Conservation (phyloP, 2,888 invertebrate species). For the Xanthia togata region DNA sequence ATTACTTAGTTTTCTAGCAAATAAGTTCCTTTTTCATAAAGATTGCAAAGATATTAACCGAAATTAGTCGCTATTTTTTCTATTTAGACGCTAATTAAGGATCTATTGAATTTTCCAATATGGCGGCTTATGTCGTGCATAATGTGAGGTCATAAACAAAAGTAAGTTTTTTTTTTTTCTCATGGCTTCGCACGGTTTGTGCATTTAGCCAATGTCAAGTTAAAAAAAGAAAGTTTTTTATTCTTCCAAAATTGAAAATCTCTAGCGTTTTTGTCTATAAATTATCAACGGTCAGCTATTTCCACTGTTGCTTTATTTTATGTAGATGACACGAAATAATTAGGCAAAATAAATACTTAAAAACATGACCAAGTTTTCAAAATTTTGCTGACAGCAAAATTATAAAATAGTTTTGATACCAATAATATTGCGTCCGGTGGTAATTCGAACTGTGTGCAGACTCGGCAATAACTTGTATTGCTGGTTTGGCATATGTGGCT, state of each 20-base stretch:
- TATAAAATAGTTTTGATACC: slow-evolving; percentile 48
- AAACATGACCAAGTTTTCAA: slow-evolving; percentile 17
- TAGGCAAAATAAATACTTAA: slow-evolving; percentile 21
- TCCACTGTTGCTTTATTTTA: not conserved
- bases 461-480: slow-evolving; percentile 60
- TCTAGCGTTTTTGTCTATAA: not conserved
- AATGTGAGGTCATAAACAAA: not conserved
- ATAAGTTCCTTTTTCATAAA: not conserved
- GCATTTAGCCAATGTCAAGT: no score
- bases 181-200: no score
- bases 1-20: not conserved
- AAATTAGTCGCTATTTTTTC: not conserved
- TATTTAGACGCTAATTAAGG: no score
- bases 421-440: slow-evolving; percentile 55
- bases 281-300: not conserved
- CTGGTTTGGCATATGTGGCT: slow-evolving; percentile 50
- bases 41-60: not conserved
- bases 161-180: not conserved
- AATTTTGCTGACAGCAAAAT: slow-evolving; percentile 48
- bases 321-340: slow-evolving; percentile 16
- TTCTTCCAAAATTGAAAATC: slow-evolving; percentile 3
- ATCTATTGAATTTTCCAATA: not conserved
- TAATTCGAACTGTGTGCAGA: slow-evolving; percentile 49
- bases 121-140: not conserved
- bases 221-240: not conserved